Base-by-base conservation (phyloP, 2,113 vertebrate genomes). In the Pseudorasbora parva region DNA sequence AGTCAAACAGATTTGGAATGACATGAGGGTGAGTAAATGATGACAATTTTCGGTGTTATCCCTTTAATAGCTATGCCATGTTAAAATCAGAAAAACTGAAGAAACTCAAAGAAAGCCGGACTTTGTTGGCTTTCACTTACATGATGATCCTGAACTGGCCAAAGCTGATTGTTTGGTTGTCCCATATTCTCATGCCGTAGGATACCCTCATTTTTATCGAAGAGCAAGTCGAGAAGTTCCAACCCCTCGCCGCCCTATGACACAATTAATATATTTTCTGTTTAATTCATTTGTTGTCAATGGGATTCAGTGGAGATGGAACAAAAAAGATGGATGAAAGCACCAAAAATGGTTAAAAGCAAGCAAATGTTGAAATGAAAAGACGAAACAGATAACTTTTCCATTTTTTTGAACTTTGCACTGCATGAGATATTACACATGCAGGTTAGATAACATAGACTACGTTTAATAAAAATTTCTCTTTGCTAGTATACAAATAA, bases 181-280 rank as follows among this genome's bases (percentile, higher is more conserved):
- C 90, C 92, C 30, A 95, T 81, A 78, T 94, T 95, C 71, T 96
- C 90, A 0, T 95, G 91, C 0, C 94, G 90, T 23, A 98, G 94
- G 86, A 97, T 94, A 23, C 97, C 96, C 0, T 97, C 95, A 60
- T 96, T 95, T 45, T 88, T 92, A 89, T 98, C 97, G 11, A 99
- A 98, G 15, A 99, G 94, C 62, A 97, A 95, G 74, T 99, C 97
- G 41, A 99, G 94, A 54, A 98, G 92, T 66, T 98, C 96, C 2
- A 95, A 88, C 87, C 93, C 93, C 69, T 90, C 88, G 88, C 89
- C 88, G 0, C 82, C 89, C 86, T 84, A 87, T 64, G 86, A 89
- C 78, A 91, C 30, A 86, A 43, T 69, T 73, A 27, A 56, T 30
- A 75, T 64, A 19, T 41, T 69, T 78, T 57, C 45, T 59, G 25